Percentiles rank a stretch among this genome's conserved stretches.
Evolutionary conservation across 2,888 invertebrate species (phyloP).

Genomic region (Leucozona laternaria): DNA sequence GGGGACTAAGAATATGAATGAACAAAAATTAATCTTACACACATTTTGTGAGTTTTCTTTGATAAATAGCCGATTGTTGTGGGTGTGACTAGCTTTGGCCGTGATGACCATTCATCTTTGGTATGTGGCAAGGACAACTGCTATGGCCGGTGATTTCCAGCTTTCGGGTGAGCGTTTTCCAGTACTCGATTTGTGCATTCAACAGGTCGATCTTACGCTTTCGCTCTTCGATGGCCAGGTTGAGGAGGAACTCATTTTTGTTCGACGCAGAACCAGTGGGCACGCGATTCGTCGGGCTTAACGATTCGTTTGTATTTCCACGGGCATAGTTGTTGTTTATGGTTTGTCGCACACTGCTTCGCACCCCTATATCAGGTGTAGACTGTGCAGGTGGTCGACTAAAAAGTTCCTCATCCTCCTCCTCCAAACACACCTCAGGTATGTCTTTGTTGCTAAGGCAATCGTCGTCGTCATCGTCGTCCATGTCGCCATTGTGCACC

Average conservation of each 20-base stretch:
- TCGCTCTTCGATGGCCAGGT: conserved; percentile 82
- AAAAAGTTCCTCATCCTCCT: conserved; percentile 82
- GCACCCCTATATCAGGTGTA: conserved; percentile 54
- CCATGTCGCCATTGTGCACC: conserved; percentile 78
- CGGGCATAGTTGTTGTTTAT: conserved; percentile 75
- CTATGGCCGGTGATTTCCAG: conserved; percentile 79
- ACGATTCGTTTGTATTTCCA: conserved; percentile 77
- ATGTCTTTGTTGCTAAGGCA: conserved; percentile 82
- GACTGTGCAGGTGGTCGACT: conserved; percentile 78
- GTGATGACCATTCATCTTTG: conserved; percentile 79
- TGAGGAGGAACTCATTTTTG: conserved; percentile 81
- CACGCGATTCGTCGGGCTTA: conserved; percentile 77
- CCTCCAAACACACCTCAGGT: conserved; percentile 83
- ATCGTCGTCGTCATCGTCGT: conserved; percentile 81
- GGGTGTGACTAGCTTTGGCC: conserved; percentile 77
- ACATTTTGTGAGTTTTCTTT: conserved; percentile 43
- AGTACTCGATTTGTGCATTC: conserved; percentile 83
- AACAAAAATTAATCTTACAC: conserved; percentile 62
- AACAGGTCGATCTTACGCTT: conserved; percentile 82
- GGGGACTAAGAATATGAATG: conserved; percentile 22
- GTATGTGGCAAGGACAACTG: conserved; percentile 81
- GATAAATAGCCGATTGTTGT: conserved; percentile 46
- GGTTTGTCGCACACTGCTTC: conserved; percentile 43
- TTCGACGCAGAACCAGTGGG: conserved; percentile 58
- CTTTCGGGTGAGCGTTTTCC: conserved; percentile 82